These are phyloP conservation scores for Lasioglossum marginatum DNA, from an alignment of 2,888 invertebrate genomes.

Conservation along the genomic window DNA sequence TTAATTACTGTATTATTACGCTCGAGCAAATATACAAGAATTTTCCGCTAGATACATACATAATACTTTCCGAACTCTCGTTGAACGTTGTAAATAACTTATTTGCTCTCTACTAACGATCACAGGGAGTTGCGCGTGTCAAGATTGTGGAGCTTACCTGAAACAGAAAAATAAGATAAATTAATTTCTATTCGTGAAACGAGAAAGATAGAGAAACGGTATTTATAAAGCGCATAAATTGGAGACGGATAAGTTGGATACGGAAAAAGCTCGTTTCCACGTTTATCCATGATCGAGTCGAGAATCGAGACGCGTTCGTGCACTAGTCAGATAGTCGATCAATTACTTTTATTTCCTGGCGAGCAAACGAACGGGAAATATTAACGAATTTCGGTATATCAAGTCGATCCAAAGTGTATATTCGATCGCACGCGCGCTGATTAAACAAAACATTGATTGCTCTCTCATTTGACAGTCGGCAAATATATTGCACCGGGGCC, in stretches of 20 bases:
- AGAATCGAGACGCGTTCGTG: background rate
- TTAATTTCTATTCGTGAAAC: background rate
- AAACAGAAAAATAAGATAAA: background rate
- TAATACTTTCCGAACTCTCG: background rate
- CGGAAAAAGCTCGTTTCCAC: background rate
- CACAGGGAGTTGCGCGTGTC: too few species aligned
- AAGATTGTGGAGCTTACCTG: constrained; percentile 6
- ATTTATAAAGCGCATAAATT: background rate
- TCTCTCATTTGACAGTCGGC: constrained; percentile 51
- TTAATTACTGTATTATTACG: constrained; percentile 9
- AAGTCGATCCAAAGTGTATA: constrained; percentile 28
- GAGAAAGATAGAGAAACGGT: background rate
- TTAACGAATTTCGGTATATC: constrained; percentile 47
- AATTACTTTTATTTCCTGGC: constrained; percentile 25
- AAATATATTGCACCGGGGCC: constrained; percentile 51
- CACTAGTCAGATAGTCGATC: background rate
- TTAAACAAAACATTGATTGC: constrained; percentile 58
- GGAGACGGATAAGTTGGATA: background rate
- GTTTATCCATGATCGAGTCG: background rate
- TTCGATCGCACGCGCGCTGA: constrained; percentile 40
- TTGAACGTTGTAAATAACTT: background rate
- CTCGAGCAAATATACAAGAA: background rate
- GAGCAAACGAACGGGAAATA: constrained; percentile 33
- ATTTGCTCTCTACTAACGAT: background rate
- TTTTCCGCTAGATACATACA: background rate